These are phyloP conservation scores for Tipula confusa DNA, from an alignment of 2,888 invertebrate genomes.

Conservation along the genomic window DNA sequence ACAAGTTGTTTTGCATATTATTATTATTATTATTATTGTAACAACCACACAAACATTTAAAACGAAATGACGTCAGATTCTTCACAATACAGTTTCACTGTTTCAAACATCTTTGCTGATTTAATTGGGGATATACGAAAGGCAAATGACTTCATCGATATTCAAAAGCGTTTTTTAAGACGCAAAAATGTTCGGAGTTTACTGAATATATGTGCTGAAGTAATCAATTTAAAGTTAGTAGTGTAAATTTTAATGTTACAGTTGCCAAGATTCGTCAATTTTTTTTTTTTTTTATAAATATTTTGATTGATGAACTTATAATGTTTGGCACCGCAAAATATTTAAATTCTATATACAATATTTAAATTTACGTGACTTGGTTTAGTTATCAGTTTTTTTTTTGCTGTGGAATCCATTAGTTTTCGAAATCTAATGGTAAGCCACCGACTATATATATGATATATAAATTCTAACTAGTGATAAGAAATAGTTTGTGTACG, in stretches of 20 bases:
- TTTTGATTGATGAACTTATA: too few species aligned
- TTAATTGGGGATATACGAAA: background rate
- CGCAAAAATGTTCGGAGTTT: background rate
- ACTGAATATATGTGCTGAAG: background rate
- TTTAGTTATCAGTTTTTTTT: background rate
- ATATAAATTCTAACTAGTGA: background rate
- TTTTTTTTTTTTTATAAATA: too few species aligned
- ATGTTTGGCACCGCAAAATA: background rate
- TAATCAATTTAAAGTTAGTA: background rate
- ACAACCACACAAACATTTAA: background rate
- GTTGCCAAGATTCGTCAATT: background rate
- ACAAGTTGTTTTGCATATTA: constrained; percentile 8
- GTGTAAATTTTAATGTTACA: background rate
- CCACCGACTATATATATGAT: background rate
- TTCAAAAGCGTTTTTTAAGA: background rate
- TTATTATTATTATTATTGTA: background rate
- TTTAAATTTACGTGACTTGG: background rate
- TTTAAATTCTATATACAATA: background rate
- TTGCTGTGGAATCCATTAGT: background rate
- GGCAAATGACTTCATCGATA: constrained; percentile 12
- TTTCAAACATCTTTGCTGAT: background rate
- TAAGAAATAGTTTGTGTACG: background rate
- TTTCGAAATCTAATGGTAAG: background rate
- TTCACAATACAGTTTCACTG: background rate
- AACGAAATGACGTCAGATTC: background rate